Base-by-base conservation (phyloP, 2,113 vertebrate species). In the Prionailurus bengalensis region DNA sequence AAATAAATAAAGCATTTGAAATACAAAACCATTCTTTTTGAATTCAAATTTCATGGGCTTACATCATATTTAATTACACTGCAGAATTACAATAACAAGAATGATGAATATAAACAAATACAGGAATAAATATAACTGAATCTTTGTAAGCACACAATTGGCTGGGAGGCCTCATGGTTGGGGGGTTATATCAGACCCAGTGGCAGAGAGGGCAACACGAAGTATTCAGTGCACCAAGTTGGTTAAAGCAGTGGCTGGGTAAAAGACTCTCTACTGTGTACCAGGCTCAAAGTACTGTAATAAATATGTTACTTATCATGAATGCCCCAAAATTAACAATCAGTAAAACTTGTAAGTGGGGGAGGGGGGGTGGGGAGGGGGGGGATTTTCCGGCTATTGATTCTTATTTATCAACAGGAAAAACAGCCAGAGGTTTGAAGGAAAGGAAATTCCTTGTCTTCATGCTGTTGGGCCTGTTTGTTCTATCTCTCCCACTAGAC, bases 401-500 rank as follows among this genome's bases (percentile, higher is more conserved):
- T 89, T 84, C 71, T 83, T 96, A 12, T 90, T 89, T 92, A 94
- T 74, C 76, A 85, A 63, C 13, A 94, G 63, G 45, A 95, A 96
- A 93, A 94, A 25, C 14, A 91, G 39, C 14, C 36, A 85, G 29
- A 92, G 70, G 31, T 95, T 6, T 86, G 31, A 51, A 92, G 68
- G 53, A 92, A 86, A 93, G 58, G 61, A 8, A 88, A 61, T 4
- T 78, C 23, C 7, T 42, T 80, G 76, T 78, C 79, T 61, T 45
- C 16, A 42, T 17, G 33, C 21, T 33, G 9, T 8, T 79, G 51
- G 70, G 12, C 58, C 73, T 90, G 10, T 55, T 12, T 87, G 33
- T 25, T 48, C 45, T 42, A 3, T 48, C 17, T 55, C 55, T 93
- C 25, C 76, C 42, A 71, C 36, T 4, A 19, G 66, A 31, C 63